phyloP scores from a whole-genome alignment of 2,888 invertebrate species.

The Chouioia cunea region DNA sequence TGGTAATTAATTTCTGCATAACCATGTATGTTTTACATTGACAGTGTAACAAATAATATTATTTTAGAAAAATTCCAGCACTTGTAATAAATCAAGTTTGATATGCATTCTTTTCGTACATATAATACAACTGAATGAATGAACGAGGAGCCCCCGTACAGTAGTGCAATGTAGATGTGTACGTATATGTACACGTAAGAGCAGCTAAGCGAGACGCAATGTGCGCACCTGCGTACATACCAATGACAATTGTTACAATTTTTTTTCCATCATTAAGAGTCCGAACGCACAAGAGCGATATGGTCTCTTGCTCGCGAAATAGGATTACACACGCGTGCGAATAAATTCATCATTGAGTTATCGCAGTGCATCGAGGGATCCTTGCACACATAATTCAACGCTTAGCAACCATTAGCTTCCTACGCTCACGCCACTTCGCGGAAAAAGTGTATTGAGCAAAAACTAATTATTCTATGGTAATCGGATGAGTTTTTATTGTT shows the following conservation, averaged over 20 bases:
- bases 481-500: not conserved
- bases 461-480: slow-evolving; percentile 14
- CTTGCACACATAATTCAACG: no score
- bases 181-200: not conserved
- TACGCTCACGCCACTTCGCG: not conserved
- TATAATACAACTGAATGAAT: no score
- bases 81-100: no score
- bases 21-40: no score
- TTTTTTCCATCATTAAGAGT: slow-evolving; percentile 24
- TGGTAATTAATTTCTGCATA: no score
- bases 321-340: slow-evolving; percentile 21
- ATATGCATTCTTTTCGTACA: no score
- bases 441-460: not conserved
- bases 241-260: slow-evolving; percentile 28
- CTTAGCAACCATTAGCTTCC: slow-evolving; percentile 8
- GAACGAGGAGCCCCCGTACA: not conserved
- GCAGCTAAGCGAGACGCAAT: not conserved
- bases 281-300: slow-evolving; percentile 17
- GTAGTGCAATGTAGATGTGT: no score
- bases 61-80: no score
- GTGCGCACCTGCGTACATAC: not conserved
- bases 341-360: slow-evolving; percentile 39
- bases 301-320: slow-evolving; percentile 38
- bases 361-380: not conserved
- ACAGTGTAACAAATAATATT: no score